Percentiles rank a stretch among this genome's conserved stretches.
Evolutionary conservation across 2,888 invertebrate species (phyloP).

Genomic region (Ischnus inquisitorius): DNA sequence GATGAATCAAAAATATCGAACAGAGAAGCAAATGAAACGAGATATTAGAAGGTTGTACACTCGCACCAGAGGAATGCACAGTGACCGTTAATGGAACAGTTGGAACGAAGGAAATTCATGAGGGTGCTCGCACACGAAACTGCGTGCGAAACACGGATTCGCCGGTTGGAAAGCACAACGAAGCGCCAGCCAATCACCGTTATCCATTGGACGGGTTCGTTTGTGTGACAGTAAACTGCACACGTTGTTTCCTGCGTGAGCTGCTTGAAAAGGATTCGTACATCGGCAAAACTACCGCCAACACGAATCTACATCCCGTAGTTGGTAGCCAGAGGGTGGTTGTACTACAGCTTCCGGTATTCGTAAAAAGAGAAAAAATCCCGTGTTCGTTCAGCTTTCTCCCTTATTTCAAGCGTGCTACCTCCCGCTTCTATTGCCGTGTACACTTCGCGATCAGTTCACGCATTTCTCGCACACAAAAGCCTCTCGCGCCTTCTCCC

Average conservation of each 20-base stretch:
- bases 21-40: not conserved
- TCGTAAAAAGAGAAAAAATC: not conserved
- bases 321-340: not conserved
- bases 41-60: not conserved
- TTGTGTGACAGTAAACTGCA: too few species aligned
- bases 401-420: not conserved
- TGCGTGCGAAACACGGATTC: too few species aligned
- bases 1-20: not conserved
- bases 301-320: not conserved
- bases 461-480: not conserved
- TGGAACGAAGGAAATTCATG: not conserved
- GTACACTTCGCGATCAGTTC: not conserved
- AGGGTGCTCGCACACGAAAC: too few species aligned
- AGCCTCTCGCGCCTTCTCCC: slow-evolving; percentile 6
- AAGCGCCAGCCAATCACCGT: too few species aligned
- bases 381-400: not conserved
- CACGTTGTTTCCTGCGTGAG: too few species aligned
- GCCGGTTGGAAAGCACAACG: too few species aligned
- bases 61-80: not conserved
- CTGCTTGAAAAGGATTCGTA: not conserved
- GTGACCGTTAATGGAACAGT: not conserved
- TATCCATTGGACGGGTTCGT: too few species aligned
- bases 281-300: not conserved
- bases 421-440: not conserved
- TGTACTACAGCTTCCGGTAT: not conserved